Evolutionary conservation across 2,113 vertebrate species (phyloP), one percentile per base, ranked within the genome.

Genomic region (Chinchilla lanigera): DNA sequence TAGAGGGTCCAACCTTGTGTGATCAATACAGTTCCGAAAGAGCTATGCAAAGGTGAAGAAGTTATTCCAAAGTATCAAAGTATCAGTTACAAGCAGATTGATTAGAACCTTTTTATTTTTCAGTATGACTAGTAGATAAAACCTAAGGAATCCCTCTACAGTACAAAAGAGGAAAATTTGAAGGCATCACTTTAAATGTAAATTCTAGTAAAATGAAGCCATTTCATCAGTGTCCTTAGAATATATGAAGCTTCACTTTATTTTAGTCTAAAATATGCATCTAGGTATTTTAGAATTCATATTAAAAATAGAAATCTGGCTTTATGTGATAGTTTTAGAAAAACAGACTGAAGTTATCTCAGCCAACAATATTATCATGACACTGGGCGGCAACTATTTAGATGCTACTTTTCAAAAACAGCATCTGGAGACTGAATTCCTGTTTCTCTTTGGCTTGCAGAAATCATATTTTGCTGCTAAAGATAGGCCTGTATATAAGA

Each of bases 361-460:
- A 58, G 73, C 89, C 89, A 97, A 86, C 90, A 97, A 84, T 87
- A 96, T 90, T 91, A 60, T 84, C 71, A 82, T 96, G 91, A 96
- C 87, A 85, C 73, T 84, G 90, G 96, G 44, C 30, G 92, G 77
- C 60, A 96, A 97, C 63, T 83, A 92, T 97, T 95, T 93, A 80
- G 95, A 97, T 81, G 50, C 14, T 86, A 95, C 26, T 89, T 98
- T 95, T 97, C 97, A 98, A 98, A 98, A 98, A 95, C 50, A 96
- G 82, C 89, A 98, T 97, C 97, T 97, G 95, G 97, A 96, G 69
- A 97, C 85, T 95, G 71, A 98, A 98, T 97, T 98, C 38, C 61
- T 97, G 10, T 89, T 98, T 97, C 86, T 92, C 44, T 90, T 97
- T 97, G 90, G 73, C 94, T 98, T 93, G 86, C n/a, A 97, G 86